These are phyloP conservation scores for Tympanoctomys barrerae DNA, from an alignment of 2,797 vertebrate species.

Conservation along the genomic window DNA sequence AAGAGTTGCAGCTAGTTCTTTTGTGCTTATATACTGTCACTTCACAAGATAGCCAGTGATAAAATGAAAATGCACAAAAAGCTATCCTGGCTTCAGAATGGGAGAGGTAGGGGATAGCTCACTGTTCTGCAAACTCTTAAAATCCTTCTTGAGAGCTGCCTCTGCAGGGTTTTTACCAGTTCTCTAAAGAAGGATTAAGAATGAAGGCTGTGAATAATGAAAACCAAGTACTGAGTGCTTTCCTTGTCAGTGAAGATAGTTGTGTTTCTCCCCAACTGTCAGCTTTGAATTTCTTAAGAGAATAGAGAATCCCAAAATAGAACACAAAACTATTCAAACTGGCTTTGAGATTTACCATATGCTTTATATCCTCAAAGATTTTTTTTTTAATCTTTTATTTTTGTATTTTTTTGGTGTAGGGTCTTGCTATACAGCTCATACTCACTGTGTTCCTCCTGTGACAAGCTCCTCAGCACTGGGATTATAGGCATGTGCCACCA, in stretches of 20 bases:
- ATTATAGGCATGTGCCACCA: too few relatives aligned
- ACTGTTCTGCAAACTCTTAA: background rate
- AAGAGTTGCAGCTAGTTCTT: conserved; percentile 17
- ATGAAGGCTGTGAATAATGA: conserved; percentile 4
- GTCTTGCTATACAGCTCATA: too few relatives aligned
- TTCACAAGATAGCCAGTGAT: background rate
- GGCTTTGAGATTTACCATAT: conserved; percentile 29
- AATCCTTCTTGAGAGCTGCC: background rate
- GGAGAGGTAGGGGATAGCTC: background rate
- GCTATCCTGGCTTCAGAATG: background rate
- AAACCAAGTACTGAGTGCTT: background rate
- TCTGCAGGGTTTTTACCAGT: background rate
- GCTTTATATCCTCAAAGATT: conserved; percentile 40
- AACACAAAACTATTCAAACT: background rate
- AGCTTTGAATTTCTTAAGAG: conserved; percentile 35
- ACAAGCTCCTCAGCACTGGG: too few relatives aligned
- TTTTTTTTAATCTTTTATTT: conserved; percentile 46
- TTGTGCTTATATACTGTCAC: background rate
- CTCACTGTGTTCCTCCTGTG: too few relatives aligned
- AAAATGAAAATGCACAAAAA: background rate
- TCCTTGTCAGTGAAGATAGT: background rate
- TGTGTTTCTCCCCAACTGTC: background rate
- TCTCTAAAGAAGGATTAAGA: conserved; percentile 2
- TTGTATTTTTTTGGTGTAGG: too few relatives aligned
- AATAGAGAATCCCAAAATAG: conserved; percentile 22